Base-by-base conservation (phyloP, 2,113 vertebrate species). In the Electrona antarctica region DNA sequence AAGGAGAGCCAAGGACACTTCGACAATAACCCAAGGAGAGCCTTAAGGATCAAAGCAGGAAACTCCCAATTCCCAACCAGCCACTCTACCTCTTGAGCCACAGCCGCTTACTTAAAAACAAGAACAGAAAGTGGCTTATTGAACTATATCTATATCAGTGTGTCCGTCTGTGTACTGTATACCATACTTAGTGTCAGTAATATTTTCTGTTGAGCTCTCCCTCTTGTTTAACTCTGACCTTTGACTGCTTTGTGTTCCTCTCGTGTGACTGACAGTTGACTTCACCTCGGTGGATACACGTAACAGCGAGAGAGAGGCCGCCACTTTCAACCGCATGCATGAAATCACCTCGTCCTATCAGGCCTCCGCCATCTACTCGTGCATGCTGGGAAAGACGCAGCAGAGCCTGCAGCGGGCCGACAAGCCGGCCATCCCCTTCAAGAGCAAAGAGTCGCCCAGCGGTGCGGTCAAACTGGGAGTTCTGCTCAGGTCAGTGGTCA, bases 231-330 rank as follows among this genome's bases (percentile, higher is more conserved):
- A 21, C 21, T 21, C 21, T 21, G 21, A 21, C 21, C 21, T 21
- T 1, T 21, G 21, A 21, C 21, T 21, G 21, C 21, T 21, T 21
- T 21, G 21, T 21, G 21, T 21, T 21, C 45, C 10, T 48, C 14
- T 12, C 15, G 51, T 50, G 13, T 76, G 55, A 15, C 73, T 84
- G 83, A 67, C 87, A 99, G 97, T 98, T 84, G 97, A 99, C 88
- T 91, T 97, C 85, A 96, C 96, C 6, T 98, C 97, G 0, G 96
- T 98, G 91, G 97, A 99, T 88, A 98, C 96, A 0, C 94, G 88
- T 88, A 96, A 79, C 90, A 96, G 93, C 50, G 95, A 96, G 78
- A 92, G 95, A 12, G 96, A 99, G 88, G 87, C 96, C 0, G 90
- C 95, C 86, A 98, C 97, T 3, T 96, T 94, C 79, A 93, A 59